Conservation (phyloP, 2,888 invertebrate genomes). For the Arctia plantaginis region DNA sequence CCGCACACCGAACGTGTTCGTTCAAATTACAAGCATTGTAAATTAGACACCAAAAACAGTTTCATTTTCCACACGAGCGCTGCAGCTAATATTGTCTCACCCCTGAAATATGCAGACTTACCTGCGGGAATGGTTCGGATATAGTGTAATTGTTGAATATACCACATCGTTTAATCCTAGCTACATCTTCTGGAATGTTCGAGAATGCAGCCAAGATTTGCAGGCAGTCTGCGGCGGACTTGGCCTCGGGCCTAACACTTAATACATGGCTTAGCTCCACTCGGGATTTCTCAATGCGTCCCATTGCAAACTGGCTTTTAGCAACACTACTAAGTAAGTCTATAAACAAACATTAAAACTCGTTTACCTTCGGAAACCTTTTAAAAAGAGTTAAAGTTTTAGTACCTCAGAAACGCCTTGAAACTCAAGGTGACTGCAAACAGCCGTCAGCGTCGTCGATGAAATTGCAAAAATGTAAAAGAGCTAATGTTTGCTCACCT, state of each 20-base stretch:
- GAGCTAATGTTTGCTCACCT: conserved; percentile 87
- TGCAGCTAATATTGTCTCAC: conserved; percentile 84
- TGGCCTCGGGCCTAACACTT: conserved; percentile 82
- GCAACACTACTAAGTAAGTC: conserved; percentile 62
- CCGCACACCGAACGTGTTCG: conserved; percentile 69
- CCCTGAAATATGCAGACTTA: conserved; percentile 82
- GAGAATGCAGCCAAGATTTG: conserved; percentile 84
- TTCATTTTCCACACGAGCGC: conserved; percentile 88
- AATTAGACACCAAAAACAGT: conserved; percentile 83
- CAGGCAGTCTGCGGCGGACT: conserved; percentile 78
- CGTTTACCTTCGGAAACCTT: conserved; percentile 77
- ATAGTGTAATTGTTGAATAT: conserved; percentile 84
- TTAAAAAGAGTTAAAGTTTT: conserved; percentile 78
- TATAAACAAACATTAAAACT: conserved; percentile 74
- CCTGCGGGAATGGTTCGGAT: conserved; percentile 77
- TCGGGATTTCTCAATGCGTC: conserved; percentile 64
- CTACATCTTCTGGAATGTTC: conserved; percentile 85
- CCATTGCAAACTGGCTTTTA: conserved; percentile 57
- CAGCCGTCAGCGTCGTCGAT: conserved; percentile 81
- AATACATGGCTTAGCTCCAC: conserved; percentile 76
- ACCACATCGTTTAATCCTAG: conserved; percentile 83
- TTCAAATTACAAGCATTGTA: conserved; percentile 78
- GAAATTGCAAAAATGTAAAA: conserved; percentile 87
- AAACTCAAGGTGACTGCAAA: conserved; percentile 74
- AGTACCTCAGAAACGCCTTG: conserved; percentile 66